These are phyloP conservation scores for Pyrrhosoma nymphula DNA, from an alignment of 2,888 invertebrate genomes.

Conservation along the genomic window DNA sequence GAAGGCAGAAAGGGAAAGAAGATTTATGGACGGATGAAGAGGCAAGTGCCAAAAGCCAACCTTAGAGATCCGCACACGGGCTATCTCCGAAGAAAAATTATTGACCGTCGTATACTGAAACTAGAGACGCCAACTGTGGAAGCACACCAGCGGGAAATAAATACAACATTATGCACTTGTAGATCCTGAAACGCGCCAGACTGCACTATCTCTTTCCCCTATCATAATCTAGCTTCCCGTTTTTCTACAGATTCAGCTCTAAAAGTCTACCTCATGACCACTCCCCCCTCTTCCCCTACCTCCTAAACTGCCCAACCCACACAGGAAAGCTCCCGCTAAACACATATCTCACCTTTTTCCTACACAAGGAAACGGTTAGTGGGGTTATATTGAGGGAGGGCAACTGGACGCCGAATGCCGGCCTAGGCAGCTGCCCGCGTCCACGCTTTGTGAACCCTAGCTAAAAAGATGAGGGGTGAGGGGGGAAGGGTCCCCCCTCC, in stretches of 20 bases:
- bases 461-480: background rate
- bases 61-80: background rate
- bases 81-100: too few relatives aligned
- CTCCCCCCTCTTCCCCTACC: background rate
- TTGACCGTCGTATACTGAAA: background rate
- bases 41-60: background rate
- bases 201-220: background rate
- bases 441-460: background rate
- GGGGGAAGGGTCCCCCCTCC: background rate
- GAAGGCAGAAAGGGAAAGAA: background rate
- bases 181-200: background rate
- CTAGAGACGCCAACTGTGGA: background rate
- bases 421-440: background rate
- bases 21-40: background rate
- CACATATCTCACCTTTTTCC: constrained; percentile 28
- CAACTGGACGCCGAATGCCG: background rate
- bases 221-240: background rate
- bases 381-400: background rate
- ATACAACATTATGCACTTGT: background rate
- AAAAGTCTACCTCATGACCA: background rate
- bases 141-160: background rate
- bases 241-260: background rate
- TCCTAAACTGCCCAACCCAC: background rate
- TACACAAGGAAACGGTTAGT: background rate
- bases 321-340: background rate